Evolutionary conservation across 2,888 invertebrate species (phyloP).

Genomic region (Cremastobaeus sp.): DNA sequence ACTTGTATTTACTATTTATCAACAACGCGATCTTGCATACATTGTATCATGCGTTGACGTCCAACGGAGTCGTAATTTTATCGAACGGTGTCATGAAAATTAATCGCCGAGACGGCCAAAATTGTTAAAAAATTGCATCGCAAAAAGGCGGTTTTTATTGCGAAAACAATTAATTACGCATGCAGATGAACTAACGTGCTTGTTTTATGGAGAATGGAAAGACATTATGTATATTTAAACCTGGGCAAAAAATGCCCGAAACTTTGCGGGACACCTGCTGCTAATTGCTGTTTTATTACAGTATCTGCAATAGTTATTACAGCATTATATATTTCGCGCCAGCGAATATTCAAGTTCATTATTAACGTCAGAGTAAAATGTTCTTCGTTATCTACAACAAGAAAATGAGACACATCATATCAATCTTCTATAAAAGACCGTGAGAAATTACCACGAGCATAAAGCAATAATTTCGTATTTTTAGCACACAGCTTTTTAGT

Average conservation of each 20-base stretch:
- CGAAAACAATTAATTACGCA: no score
- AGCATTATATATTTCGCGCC: conserved; percentile 26
- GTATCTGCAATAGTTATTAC: conserved; percentile 39
- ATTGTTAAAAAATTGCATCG: no score
- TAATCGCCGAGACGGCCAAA: no score
- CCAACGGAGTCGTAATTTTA: neutral
- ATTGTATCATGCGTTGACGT: conserved; percentile 7
- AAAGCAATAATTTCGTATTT: no score
- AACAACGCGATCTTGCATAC: neutral
- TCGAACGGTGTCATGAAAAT: neutral
- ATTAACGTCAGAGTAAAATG: conserved; percentile 43
- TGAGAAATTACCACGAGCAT: no score
- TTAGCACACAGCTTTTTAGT: no score
- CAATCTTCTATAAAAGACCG: no score
- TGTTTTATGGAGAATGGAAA: no score
- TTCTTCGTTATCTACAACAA: conserved; percentile 35
- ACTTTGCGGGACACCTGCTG: conserved; percentile 33
- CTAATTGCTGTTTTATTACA: conserved; percentile 51
- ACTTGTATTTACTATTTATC: conserved; percentile 10
- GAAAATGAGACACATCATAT: conserved; percentile 48
- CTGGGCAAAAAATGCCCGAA: conserved; percentile 14
- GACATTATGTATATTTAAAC: conserved; percentile 3
- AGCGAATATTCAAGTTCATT: conserved; percentile 37
- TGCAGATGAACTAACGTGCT: no score
- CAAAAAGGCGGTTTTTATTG: no score